Evolutionary conservation across 2,888 invertebrate genomes (phyloP).

Genomic region (Habrosyne pyritoides): DNA sequence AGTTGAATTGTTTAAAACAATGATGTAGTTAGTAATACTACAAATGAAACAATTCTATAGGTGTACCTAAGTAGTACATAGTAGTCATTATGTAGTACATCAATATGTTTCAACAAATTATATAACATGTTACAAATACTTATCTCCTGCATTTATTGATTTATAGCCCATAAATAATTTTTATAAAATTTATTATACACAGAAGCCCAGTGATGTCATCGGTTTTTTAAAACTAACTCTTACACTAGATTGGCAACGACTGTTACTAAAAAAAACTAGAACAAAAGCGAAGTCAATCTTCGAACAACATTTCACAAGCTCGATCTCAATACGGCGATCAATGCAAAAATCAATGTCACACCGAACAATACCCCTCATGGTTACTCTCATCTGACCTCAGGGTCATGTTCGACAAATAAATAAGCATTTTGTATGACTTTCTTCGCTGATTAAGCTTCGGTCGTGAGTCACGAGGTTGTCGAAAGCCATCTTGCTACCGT

Average conservation of each 20-base stretch:
- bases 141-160: too few relatives aligned
- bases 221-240: too few relatives aligned
- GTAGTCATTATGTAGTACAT: too few relatives aligned
- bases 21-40: neutral
- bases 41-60: too few relatives aligned
- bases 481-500: conserved; percentile 69
- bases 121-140: too few relatives aligned
- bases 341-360: conserved; percentile 49
- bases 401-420: conserved; percentile 73
- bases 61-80: too few relatives aligned
- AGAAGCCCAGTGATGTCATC: too few relatives aligned
- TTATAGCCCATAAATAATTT: too few relatives aligned
- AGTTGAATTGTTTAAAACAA: neutral
- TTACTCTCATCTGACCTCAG: conserved; percentile 39
- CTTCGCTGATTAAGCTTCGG: conserved; percentile 67
- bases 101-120: too few relatives aligned
- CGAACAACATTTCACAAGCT: conserved; percentile 17
- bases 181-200: too few relatives aligned
- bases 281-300: neutral
- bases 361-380: conserved; percentile 43
- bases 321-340: conserved; percentile 22
- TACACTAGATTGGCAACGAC: too few relatives aligned
- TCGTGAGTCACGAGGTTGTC: conserved; percentile 80
- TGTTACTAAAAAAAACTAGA: neutral
- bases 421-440: conserved; percentile 74